Evolutionary conservation across 2,888 invertebrate species (phyloP), one percentile per base, ranked within the genome.

Genomic region (Molorchus minor): DNA sequence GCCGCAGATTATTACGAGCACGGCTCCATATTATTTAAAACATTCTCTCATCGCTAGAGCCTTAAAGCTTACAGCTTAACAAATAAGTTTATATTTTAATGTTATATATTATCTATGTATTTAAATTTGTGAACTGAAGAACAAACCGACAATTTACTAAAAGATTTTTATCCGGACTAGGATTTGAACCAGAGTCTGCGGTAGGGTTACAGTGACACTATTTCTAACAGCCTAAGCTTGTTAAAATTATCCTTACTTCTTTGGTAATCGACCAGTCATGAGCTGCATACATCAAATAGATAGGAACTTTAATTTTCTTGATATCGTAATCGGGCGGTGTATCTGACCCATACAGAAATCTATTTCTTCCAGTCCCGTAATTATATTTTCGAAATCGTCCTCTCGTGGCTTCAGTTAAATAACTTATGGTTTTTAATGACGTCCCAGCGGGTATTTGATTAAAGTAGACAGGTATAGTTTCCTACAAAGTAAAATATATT

Each of bases 181-280:
- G n/a, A n/a, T n/a, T n/a, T n/a, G n/a, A n/a, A n/a, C n/a, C n/a
- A n/a, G n/a, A n/a, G n/a, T n/a, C n/a, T n/a, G n/a, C n/a, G n/a
- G n/a, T n/a, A n/a, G n/a, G n/a, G n/a, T n/a, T n/a, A n/a, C n/a
- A n/a, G n/a, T n/a, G n/a, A n/a, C n/a, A n/a, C n/a, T n/a, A n/a
- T n/a, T n/a, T n/a, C n/a, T n/a, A n/a, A n/a, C n/a, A n/a, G n/a
- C n/a, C n/a, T n/a, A n/a, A n/a, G n/a, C n/a, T n/a, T n/a, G n/a
- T n/a, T n/a, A 21, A 43, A 13, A 43, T 16, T 29, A n/a, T 12
- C 75, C 79, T 77, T 80, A 86, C 87, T 69, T 78, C 72, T 77
- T 83, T 83, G 20, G 83, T 83, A 19, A 86, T 85, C 2, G 88
- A 76, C 75, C 83, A 84, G 72, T 90, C 90, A 67, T 87, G 87